phyloP scores from a whole-genome alignment of 2,797 vertebrate genomes.

The Halcyon leucocephala region DNA sequence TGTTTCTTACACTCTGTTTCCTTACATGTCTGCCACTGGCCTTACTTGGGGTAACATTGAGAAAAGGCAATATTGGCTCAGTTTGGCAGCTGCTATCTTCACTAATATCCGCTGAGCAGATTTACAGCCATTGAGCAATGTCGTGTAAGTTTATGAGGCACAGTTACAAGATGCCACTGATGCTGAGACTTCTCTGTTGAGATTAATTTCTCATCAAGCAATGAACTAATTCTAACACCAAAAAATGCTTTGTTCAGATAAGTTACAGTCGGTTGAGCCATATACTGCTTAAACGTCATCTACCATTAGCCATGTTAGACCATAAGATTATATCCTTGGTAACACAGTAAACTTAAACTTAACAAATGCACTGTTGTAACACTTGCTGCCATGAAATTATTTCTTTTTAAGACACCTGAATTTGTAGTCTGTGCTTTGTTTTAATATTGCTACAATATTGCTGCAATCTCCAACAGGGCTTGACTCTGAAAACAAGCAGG shows the following conservation, averaged over 20 bases:
- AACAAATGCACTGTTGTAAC: neutral
- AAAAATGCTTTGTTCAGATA: neutral
- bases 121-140: neutral
- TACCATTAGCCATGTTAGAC: neutral
- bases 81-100: neutral
- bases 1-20: neutral
- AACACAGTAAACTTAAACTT: neutral
- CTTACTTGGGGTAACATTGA: neutral
- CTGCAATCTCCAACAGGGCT: neutral
- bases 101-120: neutral
- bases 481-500: neutral
- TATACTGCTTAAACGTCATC: neutral
- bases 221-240: neutral
- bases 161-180: neutral
- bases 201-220: neutral
- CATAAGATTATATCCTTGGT: neutral
- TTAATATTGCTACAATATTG: neutral
- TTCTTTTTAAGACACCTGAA: neutral
- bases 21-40: neutral
- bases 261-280: neutral
- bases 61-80: neutral
- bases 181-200: neutral
- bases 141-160: neutral
- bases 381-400: neutral
- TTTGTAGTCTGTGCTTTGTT: neutral